Base-by-base conservation (phyloP, 2,113 vertebrate genomes). In the Aptenodytes patagonicus region DNA sequence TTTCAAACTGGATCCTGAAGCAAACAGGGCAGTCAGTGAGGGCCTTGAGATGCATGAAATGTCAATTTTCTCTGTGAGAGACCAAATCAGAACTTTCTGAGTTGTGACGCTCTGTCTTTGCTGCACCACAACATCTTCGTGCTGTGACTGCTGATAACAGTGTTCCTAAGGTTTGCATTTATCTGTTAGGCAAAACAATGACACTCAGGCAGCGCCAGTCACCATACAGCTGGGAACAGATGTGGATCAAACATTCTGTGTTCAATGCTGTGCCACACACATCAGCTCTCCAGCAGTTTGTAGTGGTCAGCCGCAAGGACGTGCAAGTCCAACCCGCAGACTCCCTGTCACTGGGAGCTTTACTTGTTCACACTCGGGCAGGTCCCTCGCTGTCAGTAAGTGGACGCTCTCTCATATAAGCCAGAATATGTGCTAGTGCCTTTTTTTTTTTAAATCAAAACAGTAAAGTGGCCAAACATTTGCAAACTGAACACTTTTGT, bases 1-100 rank as follows among this genome's bases (percentile, higher is more conserved):
- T 95, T 97, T 95, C 93, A 88, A 32, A 76, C 83, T 84, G 76
- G 76, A 92, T 89, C 58, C 81, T 68, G 77, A 92, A 89, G 73
- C 69, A 84, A 87, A 68, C 52, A 62, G 25, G 9, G 51, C 64
- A 57, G 62, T 65, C 36, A 76, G 61, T 10, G 47, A 75, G 26
- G 32, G n/a, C 65, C 44, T 7, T 40, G 29, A 75, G 55, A 55
- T 49, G 47, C 32, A 44, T 1, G 2, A 49, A 85, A 83, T 17
- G 24, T n/a, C n/a, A 8, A 17, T 55, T 75, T 92, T 52, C 44
- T 47, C 62, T 31, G 17, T 0, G 0, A 81, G 29, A 86, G 51
- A 62, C 42, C 7, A 1, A 78, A 84, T 17, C 31, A 52, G 51
- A 75, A 89, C 69, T 70, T 90, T 0, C 14, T 47, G 64, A 86